A percentile compares a stretch with the other conserved stretches of the same genome.
Evolutionary conservation across 2,888 invertebrate genomes (phyloP).

Genomic region (Acanthopleura granulata): DNA sequence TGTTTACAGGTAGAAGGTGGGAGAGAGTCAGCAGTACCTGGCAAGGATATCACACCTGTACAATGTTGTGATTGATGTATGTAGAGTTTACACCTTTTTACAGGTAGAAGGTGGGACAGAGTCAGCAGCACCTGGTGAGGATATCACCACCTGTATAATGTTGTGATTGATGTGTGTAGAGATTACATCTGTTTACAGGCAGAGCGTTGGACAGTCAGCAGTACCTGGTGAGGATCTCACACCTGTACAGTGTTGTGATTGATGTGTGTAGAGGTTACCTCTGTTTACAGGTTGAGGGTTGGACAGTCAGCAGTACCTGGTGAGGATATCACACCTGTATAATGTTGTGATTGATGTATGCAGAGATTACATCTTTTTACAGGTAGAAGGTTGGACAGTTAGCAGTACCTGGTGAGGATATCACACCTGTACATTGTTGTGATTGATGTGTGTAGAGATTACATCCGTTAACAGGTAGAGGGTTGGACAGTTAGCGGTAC

Average conservation of each 20-base stretch:
- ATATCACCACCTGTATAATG: too few relatives aligned
- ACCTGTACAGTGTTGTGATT: too few relatives aligned
- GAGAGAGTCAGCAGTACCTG: constrained; percentile 33
- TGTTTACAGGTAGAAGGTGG: constrained; percentile 42
- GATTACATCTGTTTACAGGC: too few relatives aligned
- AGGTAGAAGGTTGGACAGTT: constrained; percentile 42
- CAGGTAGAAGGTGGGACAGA: background rate
- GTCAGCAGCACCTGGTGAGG: too few relatives aligned
- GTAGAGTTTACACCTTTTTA: too few relatives aligned
- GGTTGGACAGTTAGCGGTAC: constrained; percentile 34
- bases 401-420: constrained; percentile 45
- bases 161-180: too few relatives aligned
- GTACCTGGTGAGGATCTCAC: too few relatives aligned
- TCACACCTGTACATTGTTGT: constrained; percentile 35
- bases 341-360: too few relatives aligned
- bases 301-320: constrained; percentile 35
- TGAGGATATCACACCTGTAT: constrained; percentile 47
- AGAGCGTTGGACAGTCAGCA: too few relatives aligned
- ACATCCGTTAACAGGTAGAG: constrained; percentile 37
- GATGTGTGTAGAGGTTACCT: too few relatives aligned
- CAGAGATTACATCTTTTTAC: background rate
- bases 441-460: too few relatives aligned
- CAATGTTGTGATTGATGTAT: background rate
- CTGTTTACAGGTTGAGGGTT: constrained; percentile 42
- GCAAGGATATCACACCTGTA: constrained; percentile 46